Base-by-base conservation (phyloP, 2,888 invertebrate species). In the Stegana nigrithorax region DNA sequence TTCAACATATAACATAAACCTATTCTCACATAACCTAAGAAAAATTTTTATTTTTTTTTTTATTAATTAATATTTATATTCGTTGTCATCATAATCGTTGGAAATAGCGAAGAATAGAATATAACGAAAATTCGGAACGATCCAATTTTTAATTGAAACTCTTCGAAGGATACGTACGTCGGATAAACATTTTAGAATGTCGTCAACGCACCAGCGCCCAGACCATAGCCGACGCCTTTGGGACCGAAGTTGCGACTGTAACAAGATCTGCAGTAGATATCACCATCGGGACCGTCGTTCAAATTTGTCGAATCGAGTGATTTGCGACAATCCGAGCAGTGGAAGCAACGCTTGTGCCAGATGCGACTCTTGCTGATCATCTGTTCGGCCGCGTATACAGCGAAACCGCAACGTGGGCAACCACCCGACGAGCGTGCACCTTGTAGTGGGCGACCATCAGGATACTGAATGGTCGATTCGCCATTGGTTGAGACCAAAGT, bases 301-400 rank as follows among this genome's bases (percentile, higher is more conserved):
- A 94, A 88, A 83, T 93, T 95, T 81, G 95, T 95, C 73, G 95
- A 95, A 87, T 96, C 96, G 84, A 93, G 88, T 75, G 94, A 94
- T 86, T 92, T 92, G 80, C 91, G 91, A 86, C 95, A 96, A 75
- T 92, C 93, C 58, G 90, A 90, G 87, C 97, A 97, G 86, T 92
- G 92, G 90, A 97, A 97, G 88, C 97, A 97, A 74, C 93, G 88
- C 87, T 92, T 95, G 88, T 98, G 97, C 94, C 94, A 95, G 81
- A 93, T 88, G 83, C 92, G 91, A 86, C 93, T 94, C 88, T 95
- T 96, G 87, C 96, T 96, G 87, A 96, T 91, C 93, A 96, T 96
- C 87, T 96, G 95, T 89, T 98, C 98, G 60, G 98, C 98, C 73
- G 95, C 95, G 86, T 93, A 98, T 2, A 98, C 97, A 57, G 93